Percentiles rank a stretch among this genome's conserved stretches.
phyloP scores from a whole-genome alignment of 2,113 vertebrate genomes.

The Philantomba maxwellii region DNA sequence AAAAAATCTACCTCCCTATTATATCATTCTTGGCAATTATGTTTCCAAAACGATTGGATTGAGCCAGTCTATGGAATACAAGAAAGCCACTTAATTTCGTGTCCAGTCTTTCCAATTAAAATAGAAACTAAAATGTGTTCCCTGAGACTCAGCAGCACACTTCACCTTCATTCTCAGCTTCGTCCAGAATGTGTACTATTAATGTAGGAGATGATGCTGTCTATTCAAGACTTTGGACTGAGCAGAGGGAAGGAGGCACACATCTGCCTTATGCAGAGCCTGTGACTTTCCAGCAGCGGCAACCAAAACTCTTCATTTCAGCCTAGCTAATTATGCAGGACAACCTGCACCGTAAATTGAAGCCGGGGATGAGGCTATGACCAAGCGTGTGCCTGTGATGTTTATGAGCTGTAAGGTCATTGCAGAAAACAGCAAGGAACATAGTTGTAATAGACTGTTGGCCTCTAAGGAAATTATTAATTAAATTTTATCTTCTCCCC shows the following conservation, averaged over 20 bases:
- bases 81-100: background rate
- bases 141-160: background rate
- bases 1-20: background rate
- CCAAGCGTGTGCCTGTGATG: constrained; percentile 22
- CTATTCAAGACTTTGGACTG: background rate
- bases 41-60: background rate
- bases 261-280: background rate
- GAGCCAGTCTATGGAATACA: background rate
- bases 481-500: constrained; percentile 71
- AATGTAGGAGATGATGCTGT: constrained; percentile 25
- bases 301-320: constrained; percentile 31
- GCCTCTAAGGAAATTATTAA: constrained; percentile 75
- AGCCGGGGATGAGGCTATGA: constrained; percentile 38
- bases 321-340: constrained; percentile 42
- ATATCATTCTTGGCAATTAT: background rate
- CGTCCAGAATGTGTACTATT: background rate
- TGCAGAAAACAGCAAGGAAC: constrained; percentile 56
- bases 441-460: constrained; percentile 59
- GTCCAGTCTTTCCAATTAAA: background rate
- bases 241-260: background rate
- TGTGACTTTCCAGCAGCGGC: background rate
- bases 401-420: constrained; percentile 68
- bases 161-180: background rate
- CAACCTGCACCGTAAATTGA: constrained; percentile 54
- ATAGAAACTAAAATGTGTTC: background rate